Percentiles rank a stretch among this genome's conserved stretches.
Conservation (phyloP, 2,888 invertebrate species). For the Epicampocera succincta region DNA sequence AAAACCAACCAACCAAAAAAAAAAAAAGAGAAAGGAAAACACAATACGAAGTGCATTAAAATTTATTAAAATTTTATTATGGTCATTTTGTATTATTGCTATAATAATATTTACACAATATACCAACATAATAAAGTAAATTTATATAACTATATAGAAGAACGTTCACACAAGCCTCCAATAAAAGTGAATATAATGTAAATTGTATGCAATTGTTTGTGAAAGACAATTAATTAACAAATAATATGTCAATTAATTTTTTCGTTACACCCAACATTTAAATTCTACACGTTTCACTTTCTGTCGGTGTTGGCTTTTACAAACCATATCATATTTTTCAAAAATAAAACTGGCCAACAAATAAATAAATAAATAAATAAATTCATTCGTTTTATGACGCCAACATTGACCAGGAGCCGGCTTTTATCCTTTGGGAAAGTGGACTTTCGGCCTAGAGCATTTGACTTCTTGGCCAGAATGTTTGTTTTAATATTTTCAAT, state of each 20-base stretch:
- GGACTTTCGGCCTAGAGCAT: not conserved
- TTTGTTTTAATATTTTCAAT: conserved; percentile 9
- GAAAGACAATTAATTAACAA: conserved; percentile 80
- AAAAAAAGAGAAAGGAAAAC: not conserved
- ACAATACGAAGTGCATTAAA: conserved; percentile 52
- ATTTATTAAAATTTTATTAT: conserved; percentile 60
- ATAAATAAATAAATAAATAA: conserved; percentile 55
- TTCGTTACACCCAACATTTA: conserved; percentile 76
- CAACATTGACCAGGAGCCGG: conserved; percentile 1
- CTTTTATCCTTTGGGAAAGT: conserved; percentile 10
- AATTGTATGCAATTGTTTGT: conserved; percentile 22
- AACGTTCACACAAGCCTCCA: not conserved
- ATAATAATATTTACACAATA: conserved; percentile 61
- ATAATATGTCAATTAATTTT: conserved; percentile 81
- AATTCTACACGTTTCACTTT: conserved; percentile 71
- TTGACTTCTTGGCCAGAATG: not conserved
- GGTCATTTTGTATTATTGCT: conserved; percentile 56
- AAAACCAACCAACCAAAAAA: conserved; percentile 6
- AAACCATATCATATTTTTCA: conserved; percentile 47
- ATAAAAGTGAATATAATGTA: conserved; percentile 2
- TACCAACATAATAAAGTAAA: conserved; percentile 7
- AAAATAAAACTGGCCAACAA: conserved; percentile 37
- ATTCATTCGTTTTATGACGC: conserved; percentile 34
- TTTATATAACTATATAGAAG: conserved; percentile 9
- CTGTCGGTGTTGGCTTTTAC: conserved; percentile 37